Evolutionary conservation across 2,113 vertebrate species (phyloP), one percentile per base, ranked within the genome.

Genomic region (mouse (Mus musculus)): DNA sequence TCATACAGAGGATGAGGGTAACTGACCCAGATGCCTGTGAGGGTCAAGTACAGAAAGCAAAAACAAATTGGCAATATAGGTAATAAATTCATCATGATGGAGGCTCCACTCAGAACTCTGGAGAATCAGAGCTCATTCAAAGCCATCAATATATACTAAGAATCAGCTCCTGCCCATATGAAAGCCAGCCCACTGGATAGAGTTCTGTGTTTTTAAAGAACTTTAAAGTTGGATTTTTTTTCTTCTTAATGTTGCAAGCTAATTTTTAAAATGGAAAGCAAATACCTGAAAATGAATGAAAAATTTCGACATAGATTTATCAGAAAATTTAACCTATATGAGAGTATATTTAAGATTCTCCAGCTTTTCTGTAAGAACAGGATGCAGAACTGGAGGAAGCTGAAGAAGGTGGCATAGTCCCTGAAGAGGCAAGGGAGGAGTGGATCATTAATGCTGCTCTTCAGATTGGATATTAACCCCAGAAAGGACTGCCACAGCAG

Each of bases 241-340:
- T 67, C 49, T 56, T 93, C 88, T 88, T 65, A 85, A 67, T 42
- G 26, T 72, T 81, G 22, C 39, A 84, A 93, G 56, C 30, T 80
- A 84, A 90, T 75, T n/a, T 80, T 46, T 56, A 87, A 93, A 52
- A 63, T 63, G 49, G 17, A 87, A 91, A 91, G 46, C 10, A 19
- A 36, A n/a, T 17, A 72, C 4, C 20, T 86, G 49, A 65, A 56
- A 54, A 69, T 26, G 5, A 81, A 36, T 61, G 33, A 39, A 5
- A 59, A 24, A 26, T 3, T 80, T 11, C 22, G 75, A 36, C 12
- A 13, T 42, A 73, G 63, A 46, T 13, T 89, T 81, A 77, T 42
- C 54, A 88, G 39, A 71, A 17, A 52, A 7, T 76, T 52, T 76
- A 56, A 22, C 59, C 24, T 63, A 22, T 39, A 67, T 91, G 24